Evolutionary conservation across 2,888 invertebrate genomes (phyloP), one percentile per base, ranked within the genome.

Genomic region (Andrena hattorfiana): DNA sequence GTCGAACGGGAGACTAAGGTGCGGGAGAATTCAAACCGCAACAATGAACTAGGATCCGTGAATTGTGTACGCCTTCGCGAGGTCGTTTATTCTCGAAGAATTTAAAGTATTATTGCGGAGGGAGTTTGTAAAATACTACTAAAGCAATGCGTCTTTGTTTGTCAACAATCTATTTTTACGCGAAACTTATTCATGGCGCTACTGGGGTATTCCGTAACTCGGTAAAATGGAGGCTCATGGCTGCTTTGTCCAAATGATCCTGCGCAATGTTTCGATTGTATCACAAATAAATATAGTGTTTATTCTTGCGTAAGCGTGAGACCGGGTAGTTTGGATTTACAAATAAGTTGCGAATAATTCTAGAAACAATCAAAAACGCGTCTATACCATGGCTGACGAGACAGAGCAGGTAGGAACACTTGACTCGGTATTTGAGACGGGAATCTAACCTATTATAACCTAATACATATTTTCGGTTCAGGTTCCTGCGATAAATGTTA

Each of bases 401-500:
- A 79, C 91, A 3, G 93, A 94, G 64, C 93, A 93, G 89, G 93
- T 93, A 81, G 75, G 74, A 30, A 20, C 1, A 16, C 0, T 59
- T 49, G 5, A 20, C 30, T 66, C 32, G 51, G 26, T 5, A 7
- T 48, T 8, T 3, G 13, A n/a, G 51, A 56, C 16, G 7, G 8
- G 54, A 62, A 68, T 35, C 71, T 83, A 74, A 64, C 63, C 62
- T 68, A 56, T 48, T 23, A 49, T 81, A 85, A 83, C 67, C 70
- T 80, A 8, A 60, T 30, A 82, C 77, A 26, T 48, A 71, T 48
- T 16, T 69, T 60, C 35, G 49, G 35, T 64, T 69, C 92, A 97
- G 97, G 96, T 97, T 66, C 97, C 98, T 85, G 97, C 97, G 42
- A 97, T 98, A 94, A 97, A 98, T 71, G 98, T 99, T 0, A 99